phyloP scores from a whole-genome alignment of 2,797 vertebrate genomes.

The Crocodylus rhombifer region DNA sequence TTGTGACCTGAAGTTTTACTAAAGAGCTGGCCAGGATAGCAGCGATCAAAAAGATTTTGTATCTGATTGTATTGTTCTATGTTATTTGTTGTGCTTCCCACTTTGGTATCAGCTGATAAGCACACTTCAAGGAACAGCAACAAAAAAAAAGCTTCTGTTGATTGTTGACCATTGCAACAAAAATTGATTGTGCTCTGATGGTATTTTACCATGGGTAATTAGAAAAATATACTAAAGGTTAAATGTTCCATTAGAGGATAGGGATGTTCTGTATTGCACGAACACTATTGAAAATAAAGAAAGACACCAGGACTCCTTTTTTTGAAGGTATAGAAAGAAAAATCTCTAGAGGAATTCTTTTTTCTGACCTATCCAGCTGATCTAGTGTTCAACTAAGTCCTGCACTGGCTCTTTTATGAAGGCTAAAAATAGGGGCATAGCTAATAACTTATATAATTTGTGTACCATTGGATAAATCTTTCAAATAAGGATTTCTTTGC shows the following conservation, averaged over 20 bases:
- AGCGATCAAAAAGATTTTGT: constrained; percentile 54
- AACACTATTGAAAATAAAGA: neutral
- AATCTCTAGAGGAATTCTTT: neutral
- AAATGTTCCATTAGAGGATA: neutral
- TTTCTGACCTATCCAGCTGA: neutral
- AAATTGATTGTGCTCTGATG: constrained; percentile 47
- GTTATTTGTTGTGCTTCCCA: constrained; percentile 60
- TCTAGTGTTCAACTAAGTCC: neutral
- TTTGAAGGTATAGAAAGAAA: neutral
- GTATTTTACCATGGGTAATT: constrained; percentile 42
- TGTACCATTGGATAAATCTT: neutral
- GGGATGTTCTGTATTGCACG: constrained; percentile 11
- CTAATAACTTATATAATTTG: constrained; percentile 12
- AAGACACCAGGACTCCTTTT: neutral
- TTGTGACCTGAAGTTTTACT: constrained; percentile 41
- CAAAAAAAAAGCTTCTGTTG: constrained; percentile 46
- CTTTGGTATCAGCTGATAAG: constrained; percentile 69
- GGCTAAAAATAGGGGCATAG: neutral
- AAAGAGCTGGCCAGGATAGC: constrained; percentile 28
- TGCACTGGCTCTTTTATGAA: constrained; percentile 17
- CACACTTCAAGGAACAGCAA: constrained; percentile 39
- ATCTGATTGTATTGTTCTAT: constrained; percentile 59
- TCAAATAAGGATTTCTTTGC: neutral
- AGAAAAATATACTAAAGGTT: constrained; percentile 15
- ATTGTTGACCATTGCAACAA: constrained; percentile 20